Conservation (phyloP, 1,140 invertebrate genomes). For the Heliconius melpomene region DNA sequence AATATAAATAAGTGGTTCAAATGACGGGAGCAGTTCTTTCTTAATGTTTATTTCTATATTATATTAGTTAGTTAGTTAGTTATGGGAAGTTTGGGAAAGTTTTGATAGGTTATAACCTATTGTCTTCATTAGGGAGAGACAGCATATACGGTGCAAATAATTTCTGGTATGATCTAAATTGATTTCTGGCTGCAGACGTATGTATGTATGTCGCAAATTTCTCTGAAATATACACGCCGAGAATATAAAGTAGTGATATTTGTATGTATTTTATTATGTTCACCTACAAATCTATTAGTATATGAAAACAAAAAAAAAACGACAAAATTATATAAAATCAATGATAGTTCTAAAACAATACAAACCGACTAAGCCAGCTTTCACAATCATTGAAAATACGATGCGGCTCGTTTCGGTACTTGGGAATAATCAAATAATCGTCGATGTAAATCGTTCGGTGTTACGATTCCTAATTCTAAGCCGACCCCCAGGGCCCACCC, state of each 20-base stretch:
- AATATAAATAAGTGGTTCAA: slow-evolving; percentile 11
- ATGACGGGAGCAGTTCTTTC: neutral
- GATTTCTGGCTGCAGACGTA: neutral
- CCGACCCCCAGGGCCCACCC: slow-evolving; percentile 42
- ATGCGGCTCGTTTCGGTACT: slow-evolving; percentile 18
- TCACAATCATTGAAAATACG: slow-evolving; percentile 14
- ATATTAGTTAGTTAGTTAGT: neutral
- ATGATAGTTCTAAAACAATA: neutral
- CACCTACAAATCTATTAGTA: neutral
- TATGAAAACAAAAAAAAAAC: neutral
- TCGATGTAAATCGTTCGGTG: slow-evolving; percentile 34
- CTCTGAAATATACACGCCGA: no score
- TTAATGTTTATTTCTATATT: slow-evolving; percentile 4
- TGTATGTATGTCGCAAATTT: neutral
- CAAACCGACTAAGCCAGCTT: slow-evolving; percentile 10
- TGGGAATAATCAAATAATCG: slow-evolving; percentile 31
- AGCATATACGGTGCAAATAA: neutral
- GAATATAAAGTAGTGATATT: neutral
- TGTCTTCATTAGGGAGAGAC: neutral
- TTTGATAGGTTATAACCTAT: neutral
- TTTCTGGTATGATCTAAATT: neutral
- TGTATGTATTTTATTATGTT: neutral
- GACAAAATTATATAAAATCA: neutral
- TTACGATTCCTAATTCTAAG: slow-evolving; percentile 69
- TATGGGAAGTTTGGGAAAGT: neutral